These are phyloP conservation scores for Trematomus bernacchii DNA, from an alignment of 2,797 vertebrate genomes.

Conservation along the genomic window DNA sequence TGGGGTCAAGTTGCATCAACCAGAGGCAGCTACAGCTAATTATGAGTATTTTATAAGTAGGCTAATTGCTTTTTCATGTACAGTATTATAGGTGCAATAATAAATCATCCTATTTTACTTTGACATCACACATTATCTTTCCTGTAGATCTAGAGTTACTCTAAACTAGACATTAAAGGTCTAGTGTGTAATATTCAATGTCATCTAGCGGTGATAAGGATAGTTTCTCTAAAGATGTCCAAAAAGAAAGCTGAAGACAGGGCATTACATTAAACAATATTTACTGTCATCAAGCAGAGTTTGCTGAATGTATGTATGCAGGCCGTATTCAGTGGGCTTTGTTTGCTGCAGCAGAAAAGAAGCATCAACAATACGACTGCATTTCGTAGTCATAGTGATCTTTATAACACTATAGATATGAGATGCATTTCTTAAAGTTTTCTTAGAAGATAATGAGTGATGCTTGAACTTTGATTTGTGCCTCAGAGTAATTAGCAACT, in stretches of 20 bases:
- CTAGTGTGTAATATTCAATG: too few relatives aligned
- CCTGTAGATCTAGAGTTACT: not conserved
- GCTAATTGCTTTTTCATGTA: constrained; percentile 42
- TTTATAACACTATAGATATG: not conserved
- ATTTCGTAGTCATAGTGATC: not conserved
- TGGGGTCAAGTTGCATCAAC: not conserved
- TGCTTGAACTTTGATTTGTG: constrained; percentile 3
- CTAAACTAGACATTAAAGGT: not conserved
- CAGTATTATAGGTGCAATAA: constrained; percentile 5
- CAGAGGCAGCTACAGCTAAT: not conserved
- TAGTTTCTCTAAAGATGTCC: too few relatives aligned
- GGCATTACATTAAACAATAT: constrained; percentile 41
- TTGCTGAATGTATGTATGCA: constrained; percentile 6
- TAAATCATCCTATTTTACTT: not conserved
- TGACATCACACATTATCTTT: not conserved
- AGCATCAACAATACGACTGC: not conserved
- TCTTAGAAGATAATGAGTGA: not conserved
- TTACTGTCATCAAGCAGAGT: constrained; percentile 13
- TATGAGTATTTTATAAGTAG: constrained; percentile 12
- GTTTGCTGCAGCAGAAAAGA: not conserved
- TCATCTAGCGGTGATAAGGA: too few relatives aligned
- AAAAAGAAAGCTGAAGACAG: too few relatives aligned
- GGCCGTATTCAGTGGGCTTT: constrained; percentile 5
- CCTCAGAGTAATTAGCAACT: constrained; percentile 10
- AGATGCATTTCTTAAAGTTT: not conserved